phyloP scores from a whole-genome alignment of 2,888 invertebrate species.

The Diaphora mendica region DNA sequence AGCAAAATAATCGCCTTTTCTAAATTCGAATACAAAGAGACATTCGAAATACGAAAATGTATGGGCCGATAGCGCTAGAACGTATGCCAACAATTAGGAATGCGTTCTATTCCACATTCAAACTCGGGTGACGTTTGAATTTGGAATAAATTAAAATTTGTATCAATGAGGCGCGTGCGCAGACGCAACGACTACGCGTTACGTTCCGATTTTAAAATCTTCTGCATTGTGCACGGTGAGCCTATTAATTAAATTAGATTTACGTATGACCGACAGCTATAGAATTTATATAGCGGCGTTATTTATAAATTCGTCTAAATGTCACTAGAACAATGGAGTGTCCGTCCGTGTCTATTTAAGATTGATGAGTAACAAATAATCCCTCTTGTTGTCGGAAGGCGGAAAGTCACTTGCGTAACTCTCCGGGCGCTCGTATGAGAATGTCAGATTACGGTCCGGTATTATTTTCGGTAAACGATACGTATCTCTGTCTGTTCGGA shows the following conservation, averaged over 20 bases:
- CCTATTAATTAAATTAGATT: conserved; percentile 70
- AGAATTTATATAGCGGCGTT: conserved; percentile 73
- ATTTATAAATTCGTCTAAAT: conserved; percentile 83
- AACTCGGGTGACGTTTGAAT: conserved; percentile 69
- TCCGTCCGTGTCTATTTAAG: conserved; percentile 79
- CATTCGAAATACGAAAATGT: conserved; percentile 80
- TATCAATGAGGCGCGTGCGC: conserved; percentile 45
- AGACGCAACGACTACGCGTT: conserved; percentile 32
- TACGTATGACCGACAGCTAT: conserved; percentile 66
- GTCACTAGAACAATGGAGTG: conserved; percentile 84
- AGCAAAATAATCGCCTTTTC: conserved; percentile 79
- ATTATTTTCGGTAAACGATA: conserved; percentile 84
- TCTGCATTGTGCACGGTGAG: conserved; percentile 61
- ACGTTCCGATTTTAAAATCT: conserved; percentile 63
- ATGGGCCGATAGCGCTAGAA: conserved; percentile 77
- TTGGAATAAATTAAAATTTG: conserved; percentile 71
- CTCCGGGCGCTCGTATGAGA: conserved; percentile 66
- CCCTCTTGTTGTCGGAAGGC: conserved; percentile 74
- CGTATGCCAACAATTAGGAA: conserved; percentile 83
- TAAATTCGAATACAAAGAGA: conserved; percentile 83
- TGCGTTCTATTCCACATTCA: conserved; percentile 80
- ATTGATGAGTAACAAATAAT: conserved; percentile 84
- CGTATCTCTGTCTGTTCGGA: conserved; percentile 77
- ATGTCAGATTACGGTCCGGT: conserved; percentile 77
- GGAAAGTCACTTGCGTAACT: conserved; percentile 76